Conservation (phyloP, 2,888 invertebrate genomes). For the Tricholauxania praeusta region DNA sequence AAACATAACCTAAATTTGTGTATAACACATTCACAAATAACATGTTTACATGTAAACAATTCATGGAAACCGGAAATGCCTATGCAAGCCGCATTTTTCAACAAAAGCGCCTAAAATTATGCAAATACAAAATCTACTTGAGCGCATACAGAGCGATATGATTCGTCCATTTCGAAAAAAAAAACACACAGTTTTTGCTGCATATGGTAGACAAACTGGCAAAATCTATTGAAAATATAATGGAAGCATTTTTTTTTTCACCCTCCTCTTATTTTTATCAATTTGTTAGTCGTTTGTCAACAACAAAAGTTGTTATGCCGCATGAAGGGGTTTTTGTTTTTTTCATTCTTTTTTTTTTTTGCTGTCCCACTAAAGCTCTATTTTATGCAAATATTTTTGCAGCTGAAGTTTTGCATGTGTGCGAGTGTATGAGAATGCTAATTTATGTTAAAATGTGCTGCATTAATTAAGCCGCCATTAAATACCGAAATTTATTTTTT, state of each 20-base stretch:
- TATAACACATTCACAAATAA: conserved; percentile 23
- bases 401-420: neutral
- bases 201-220: too few species aligned
- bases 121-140: conserved; percentile 1
- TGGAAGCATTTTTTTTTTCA: too few species aligned
- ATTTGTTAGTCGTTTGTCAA: too few species aligned
- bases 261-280: too few species aligned
- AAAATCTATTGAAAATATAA: too few species aligned
- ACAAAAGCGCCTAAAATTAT: conserved; percentile 18
- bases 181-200: too few species aligned
- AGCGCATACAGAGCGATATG: too few species aligned
- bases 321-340: too few species aligned
- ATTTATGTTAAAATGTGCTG: conserved; percentile 12
- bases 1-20: conserved; percentile 3
- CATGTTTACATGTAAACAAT: conserved; percentile 32
- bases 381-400: neutral
- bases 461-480: conserved; percentile 11
- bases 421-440: neutral
- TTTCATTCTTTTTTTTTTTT: too few species aligned
- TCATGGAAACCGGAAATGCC: conserved; percentile 27
- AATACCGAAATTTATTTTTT: neutral
- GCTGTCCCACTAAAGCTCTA: too few species aligned
- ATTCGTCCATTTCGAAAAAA: too few species aligned
- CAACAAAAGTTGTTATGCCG: too few species aligned
- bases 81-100: neutral